Base-by-base conservation (phyloP, 2,113 vertebrate species). In the Himantopus leucocephalus region DNA sequence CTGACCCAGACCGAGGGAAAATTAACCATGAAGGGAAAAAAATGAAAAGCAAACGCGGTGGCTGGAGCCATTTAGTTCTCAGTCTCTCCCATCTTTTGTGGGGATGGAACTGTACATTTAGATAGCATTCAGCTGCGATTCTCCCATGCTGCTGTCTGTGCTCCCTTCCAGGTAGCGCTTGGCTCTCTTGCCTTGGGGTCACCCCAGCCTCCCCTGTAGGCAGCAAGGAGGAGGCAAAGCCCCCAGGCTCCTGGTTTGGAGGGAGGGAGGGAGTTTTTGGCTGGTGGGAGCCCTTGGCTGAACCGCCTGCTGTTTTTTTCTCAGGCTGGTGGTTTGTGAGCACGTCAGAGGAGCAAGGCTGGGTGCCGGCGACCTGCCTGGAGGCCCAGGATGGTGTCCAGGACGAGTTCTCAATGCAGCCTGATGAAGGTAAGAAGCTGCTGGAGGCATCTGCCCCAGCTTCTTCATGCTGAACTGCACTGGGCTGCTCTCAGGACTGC, bases 291-390 rank as follows among this genome's bases (percentile, higher is more conserved):
- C 35, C 52, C 71, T 74, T 53, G 74, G 27, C 72, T 97, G 83
- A 98, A 13, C 52, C 1, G 14, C 16, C 27, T 95, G 60, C 52
- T 58, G 43, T 56, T 90, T 55, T 74, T 1, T 72, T 45, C 96
- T 87, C 92, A 99, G 99, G 99, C 24, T 99, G 99, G 99, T 99
- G 99, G 99, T 99, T 99, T 86, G 99, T 99, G 47, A 99, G 99
- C 98, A 99, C 99, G 0, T 97, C 98, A 0, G 99, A 99, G 55
- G 99, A 99, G 90, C 99, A 99, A 96, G 99, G 99, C 90, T 99
- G 99, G 99, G 99, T 99, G 68, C 99, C 99, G 8, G 99, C 99
- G 0, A 99, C 99, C 80, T 99, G 99, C 90, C 98, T 99, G 13
- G 99, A 99, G 95, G 99, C 98, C 11, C 99, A 99, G 95, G 99